Conservation (phyloP, 1,140 invertebrate species). For the Drosophila kohkoa region DNA sequence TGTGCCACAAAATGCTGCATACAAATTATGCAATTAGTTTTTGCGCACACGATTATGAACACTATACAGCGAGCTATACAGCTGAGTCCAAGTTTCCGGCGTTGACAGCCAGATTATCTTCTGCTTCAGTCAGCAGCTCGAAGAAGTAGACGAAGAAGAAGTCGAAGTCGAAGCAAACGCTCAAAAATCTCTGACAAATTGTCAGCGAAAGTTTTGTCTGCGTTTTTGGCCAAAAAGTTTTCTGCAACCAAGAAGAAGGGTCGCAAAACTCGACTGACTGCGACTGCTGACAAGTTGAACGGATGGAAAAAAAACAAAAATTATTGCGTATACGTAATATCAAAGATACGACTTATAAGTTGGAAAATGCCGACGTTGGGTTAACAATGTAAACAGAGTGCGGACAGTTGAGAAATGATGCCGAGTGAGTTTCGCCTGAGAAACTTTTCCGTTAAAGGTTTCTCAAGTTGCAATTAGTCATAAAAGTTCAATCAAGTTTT, state of each 20-base stretch:
- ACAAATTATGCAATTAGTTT: constrained; percentile 84
- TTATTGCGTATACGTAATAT: constrained; percentile 62
- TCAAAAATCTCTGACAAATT: constrained; percentile 75
- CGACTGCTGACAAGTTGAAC: constrained; percentile 62
- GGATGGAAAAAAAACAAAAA: constrained; percentile 53
- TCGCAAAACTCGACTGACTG: constrained; percentile 1
- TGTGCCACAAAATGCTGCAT: constrained; percentile 62
- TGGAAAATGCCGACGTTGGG: constrained; percentile 26
- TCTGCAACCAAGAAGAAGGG: constrained; percentile 35
- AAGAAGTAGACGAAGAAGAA: constrained; percentile 7
- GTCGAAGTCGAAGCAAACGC: constrained; percentile 28
- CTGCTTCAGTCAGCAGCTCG: constrained; percentile 26
- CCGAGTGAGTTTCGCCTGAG: constrained; percentile 17
- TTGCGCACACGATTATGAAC: constrained; percentile 51
- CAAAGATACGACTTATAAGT: constrained; percentile 22
- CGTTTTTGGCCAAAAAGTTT: constrained; percentile 44
- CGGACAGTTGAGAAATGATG: constrained; percentile 37
- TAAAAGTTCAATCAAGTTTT: constrained; percentile 26
- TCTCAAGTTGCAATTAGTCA: constrained; percentile 70
- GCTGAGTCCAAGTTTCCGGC: constrained; percentile 47
- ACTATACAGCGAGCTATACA: constrained; percentile 24
- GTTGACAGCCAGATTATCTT: constrained; percentile 46
- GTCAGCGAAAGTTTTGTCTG: constrained; percentile 74
- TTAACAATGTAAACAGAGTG: constrained; percentile 53
- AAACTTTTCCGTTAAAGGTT: constrained; percentile 10